Percentiles rank a stretch among this genome's conserved stretches.
Evolutionary conservation across 2,797 vertebrate genomes (phyloP).

Genomic region (Microctenopoma lineatum): DNA sequence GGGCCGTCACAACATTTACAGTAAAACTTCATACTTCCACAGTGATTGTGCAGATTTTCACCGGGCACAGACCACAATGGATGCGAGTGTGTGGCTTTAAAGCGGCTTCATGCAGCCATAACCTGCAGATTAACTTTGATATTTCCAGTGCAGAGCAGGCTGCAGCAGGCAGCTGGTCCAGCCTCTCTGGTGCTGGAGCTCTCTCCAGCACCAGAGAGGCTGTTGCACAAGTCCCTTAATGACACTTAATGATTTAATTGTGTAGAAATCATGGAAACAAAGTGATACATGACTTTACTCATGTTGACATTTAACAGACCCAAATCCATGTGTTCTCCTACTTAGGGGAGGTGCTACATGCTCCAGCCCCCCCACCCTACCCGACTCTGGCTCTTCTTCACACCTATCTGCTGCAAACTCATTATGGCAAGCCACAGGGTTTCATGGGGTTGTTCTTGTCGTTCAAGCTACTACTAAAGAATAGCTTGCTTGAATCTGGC

Average conservation of each 20-base stretch:
- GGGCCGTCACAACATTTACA: constrained; percentile 51
- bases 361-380: not conserved
- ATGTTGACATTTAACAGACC: constrained; percentile 77
- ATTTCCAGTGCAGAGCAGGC: constrained; percentile 22
- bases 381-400: constrained; percentile 3
- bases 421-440: constrained; percentile 13
- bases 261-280: constrained; percentile 78
- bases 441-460: not conserved
- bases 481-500: not conserved
- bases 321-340: constrained; percentile 69
- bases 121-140: constrained; percentile 52
- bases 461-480: not conserved
- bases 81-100: constrained; percentile 44
- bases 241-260: constrained; percentile 82
- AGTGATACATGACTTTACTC: constrained; percentile 76
- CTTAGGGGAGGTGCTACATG: constrained; percentile 43
- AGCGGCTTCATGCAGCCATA: constrained; percentile 46
- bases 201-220: constrained; percentile 57
- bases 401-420: constrained; percentile 32
- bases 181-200: not conserved
- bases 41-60: constrained; percentile 38
- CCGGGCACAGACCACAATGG: constrained; percentile 34
- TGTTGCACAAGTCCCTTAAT: constrained; percentile 79
- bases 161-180: constrained; percentile 39
- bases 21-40: constrained; percentile 63